phyloP scores from a whole-genome alignment of 2,888 invertebrate species.

The Neuroscelio doddi region DNA sequence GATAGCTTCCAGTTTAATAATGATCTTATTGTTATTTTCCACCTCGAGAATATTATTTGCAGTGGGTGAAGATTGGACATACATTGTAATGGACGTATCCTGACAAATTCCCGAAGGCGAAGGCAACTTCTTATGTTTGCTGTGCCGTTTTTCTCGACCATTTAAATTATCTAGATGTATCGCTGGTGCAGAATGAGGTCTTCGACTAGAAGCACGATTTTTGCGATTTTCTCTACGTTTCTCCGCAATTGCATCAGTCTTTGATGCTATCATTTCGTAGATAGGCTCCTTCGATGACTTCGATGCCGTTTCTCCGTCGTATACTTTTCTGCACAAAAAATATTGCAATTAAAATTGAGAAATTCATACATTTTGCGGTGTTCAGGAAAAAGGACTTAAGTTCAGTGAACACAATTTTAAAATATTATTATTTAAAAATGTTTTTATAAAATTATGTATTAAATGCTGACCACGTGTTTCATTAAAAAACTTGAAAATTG shows the following conservation, averaged over 20 bases:
- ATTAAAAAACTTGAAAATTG: too few relatives aligned
- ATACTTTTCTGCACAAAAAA: too few relatives aligned
- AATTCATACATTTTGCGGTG: too few relatives aligned
- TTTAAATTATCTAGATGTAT: slow-evolving; percentile 28
- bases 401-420: too few relatives aligned
- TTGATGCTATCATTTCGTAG: slow-evolving; percentile 41
- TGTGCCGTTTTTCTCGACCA: slow-evolving; percentile 33
- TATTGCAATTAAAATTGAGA: too few relatives aligned
- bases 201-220: slow-evolving; percentile 26
- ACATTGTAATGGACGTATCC: slow-evolving; percentile 22
- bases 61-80: slow-evolving; percentile 22
- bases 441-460: too few relatives aligned
- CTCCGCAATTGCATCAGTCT: slow-evolving; percentile 22
- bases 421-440: too few relatives aligned
- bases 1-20: slow-evolving; percentile 40
- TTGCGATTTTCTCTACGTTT: slow-evolving; percentile 20
- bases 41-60: slow-evolving; percentile 39
- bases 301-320: slow-evolving; percentile 20
- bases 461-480: too few relatives aligned
- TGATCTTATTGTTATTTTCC: slow-evolving; percentile 46
- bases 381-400: too few relatives aligned
- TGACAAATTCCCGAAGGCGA: slow-evolving; percentile 31
- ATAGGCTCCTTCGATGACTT: slow-evolving; percentile 35
- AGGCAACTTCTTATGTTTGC: slow-evolving; percentile 28
- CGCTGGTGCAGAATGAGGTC: slow-evolving; percentile 44